Percentiles rank a stretch among this genome's conserved stretches.
Conservation (phyloP, 2,113 vertebrate species). For the Suncus etruscus region DNA sequence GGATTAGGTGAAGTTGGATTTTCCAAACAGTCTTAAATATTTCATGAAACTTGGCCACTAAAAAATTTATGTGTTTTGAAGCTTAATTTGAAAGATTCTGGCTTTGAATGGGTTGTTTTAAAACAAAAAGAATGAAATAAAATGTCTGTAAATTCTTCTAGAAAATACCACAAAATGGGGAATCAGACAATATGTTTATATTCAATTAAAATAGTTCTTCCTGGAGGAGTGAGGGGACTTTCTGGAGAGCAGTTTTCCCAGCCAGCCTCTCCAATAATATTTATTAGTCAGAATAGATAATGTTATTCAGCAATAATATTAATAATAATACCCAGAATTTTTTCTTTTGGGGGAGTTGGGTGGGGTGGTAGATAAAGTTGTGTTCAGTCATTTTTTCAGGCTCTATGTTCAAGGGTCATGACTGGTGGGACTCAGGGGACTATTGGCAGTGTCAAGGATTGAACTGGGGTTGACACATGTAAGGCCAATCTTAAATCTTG, state of each 20-base stretch:
- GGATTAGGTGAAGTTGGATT: conserved; percentile 49
- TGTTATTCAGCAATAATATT: not conserved
- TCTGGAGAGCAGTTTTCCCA: not conserved
- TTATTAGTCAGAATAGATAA: not conserved
- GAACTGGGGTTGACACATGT: not conserved
- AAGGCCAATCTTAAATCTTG: not conserved
- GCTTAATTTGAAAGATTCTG: conserved; percentile 22
- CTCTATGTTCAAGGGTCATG: no score
- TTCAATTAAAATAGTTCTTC: not conserved
- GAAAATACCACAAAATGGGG: not conserved
- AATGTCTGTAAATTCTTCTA: not conserved
- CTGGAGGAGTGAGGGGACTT: not conserved
- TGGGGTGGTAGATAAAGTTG: no score
- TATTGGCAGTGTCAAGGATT: no score
- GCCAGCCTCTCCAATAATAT: not conserved
- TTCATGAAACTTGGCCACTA: not conserved
- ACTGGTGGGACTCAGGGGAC: no score
- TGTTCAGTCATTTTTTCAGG: no score
- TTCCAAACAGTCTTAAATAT: conserved; percentile 54
- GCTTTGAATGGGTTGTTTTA: conserved; percentile 30
- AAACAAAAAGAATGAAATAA: not conserved
- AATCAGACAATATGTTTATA: not conserved
- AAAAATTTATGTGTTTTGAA: not conserved
- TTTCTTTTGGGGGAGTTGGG: no score
- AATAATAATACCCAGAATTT: not conserved